Conservation (phyloP, 2,113 vertebrate species). For the Struthio camelus region DNA sequence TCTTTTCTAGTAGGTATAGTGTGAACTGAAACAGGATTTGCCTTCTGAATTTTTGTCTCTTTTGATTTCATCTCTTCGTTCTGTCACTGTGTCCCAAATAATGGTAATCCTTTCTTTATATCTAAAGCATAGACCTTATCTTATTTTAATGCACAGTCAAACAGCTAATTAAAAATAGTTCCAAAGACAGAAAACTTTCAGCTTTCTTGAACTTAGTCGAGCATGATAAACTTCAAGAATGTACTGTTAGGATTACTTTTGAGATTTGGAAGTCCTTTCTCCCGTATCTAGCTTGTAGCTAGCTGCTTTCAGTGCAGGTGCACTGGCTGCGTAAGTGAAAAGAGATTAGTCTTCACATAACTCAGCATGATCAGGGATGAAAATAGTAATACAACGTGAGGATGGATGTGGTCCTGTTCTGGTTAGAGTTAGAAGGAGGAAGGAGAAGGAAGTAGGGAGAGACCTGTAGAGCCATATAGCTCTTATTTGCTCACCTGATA, state of each 20-base stretch:
- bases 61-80: neutral
- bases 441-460: neutral
- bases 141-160: neutral
- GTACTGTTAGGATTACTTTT: neutral
- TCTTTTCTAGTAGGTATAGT: neutral
- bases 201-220: neutral
- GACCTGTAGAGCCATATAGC: fast-evolving
- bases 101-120: neutral
- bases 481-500: neutral
- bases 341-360: neutral
- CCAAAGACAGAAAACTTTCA: neutral
- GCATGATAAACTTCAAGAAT: neutral
- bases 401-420: neutral
- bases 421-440: neutral
- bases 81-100: neutral
- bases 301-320: neutral
- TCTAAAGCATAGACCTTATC: neutral
- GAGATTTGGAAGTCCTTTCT: neutral
- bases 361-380: neutral
- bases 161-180: neutral
- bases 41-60: neutral
- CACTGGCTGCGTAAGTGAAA: neutral
- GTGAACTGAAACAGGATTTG: neutral
- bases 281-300: neutral
- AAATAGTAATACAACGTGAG: neutral